These are phyloP conservation scores for Asobara japonica DNA, from an alignment of 1,140 invertebrate genomes.

Conservation along the genomic window DNA sequence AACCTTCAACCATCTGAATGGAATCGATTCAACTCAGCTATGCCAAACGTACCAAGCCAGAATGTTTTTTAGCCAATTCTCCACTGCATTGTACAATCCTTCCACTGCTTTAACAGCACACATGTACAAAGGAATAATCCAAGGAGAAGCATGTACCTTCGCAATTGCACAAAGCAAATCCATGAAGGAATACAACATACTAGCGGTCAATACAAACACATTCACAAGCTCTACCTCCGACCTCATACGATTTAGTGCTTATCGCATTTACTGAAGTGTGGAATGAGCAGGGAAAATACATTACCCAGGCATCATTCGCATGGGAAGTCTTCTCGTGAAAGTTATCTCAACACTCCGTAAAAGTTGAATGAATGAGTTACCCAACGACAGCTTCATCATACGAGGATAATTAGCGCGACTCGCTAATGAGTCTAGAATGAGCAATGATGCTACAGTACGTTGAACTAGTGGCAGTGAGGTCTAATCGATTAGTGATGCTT, in stretches of 20 bases:
- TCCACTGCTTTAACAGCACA: too few species aligned
- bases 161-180: too few species aligned
- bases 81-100: too few species aligned
- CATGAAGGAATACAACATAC: too few species aligned
- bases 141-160: too few species aligned
- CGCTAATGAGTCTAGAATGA: slow-evolving; percentile 37
- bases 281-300: slow-evolving; percentile 29
- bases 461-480: slow-evolving; percentile 8
- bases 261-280: background rate
- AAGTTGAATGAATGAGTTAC: background rate
- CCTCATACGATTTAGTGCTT: background rate
- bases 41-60: too few species aligned
- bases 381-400: background rate
- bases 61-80: too few species aligned
- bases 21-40: too few species aligned
- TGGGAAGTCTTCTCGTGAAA: too few species aligned
- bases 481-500: slow-evolving; percentile 56
- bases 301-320: slow-evolving; percentile 13
- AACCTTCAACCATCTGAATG: too few species aligned
- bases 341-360: too few species aligned
- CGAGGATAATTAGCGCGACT: slow-evolving; percentile 21
- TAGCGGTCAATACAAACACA: background rate
- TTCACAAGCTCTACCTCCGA: background rate
- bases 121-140: too few species aligned
- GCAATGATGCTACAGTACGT: slow-evolving; percentile 10